phyloP scores from a whole-genome alignment of 2,113 vertebrate species.

The Oncorhynchus masou region DNA sequence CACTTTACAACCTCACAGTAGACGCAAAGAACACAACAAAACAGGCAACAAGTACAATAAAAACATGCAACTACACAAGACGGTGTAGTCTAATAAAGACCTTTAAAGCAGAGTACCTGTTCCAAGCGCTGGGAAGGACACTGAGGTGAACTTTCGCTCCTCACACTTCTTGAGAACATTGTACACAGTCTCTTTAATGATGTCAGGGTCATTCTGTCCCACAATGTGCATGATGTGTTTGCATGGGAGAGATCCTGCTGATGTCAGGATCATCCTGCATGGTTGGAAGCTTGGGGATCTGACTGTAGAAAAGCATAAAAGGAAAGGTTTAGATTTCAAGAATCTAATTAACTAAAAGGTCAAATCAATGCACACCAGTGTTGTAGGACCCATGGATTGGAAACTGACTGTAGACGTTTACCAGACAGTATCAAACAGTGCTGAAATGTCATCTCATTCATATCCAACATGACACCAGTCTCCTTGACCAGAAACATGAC shows the following conservation, averaged over 20 bases:
- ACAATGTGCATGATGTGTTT: constrained; percentile 80
- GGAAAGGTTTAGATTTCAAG: background rate
- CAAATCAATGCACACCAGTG: background rate
- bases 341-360: too few relatives aligned
- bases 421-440: too few relatives aligned
- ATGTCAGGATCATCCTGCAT: constrained; percentile 72
- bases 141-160: constrained; percentile 59
- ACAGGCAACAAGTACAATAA: background rate
- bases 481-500: background rate
- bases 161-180: constrained; percentile 77
- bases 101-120: constrained; percentile 75
- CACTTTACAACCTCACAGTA: too few relatives aligned
- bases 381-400: background rate
- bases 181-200: constrained; percentile 49
- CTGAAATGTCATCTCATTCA: background rate
- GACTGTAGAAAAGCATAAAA: constrained; percentile 23
- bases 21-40: too few relatives aligned
- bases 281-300: constrained; percentile 44
- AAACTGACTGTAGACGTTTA: too few relatives aligned
- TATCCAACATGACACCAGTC: background rate
- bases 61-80: too few relatives aligned
- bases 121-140: constrained; percentile 87
- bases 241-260: constrained; percentile 73
- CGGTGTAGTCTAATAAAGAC: background rate
- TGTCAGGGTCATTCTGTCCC: constrained; percentile 34